Conservation (phyloP, 2,113 vertebrate genomes). For the Lethenteron camtschaticum region DNA sequence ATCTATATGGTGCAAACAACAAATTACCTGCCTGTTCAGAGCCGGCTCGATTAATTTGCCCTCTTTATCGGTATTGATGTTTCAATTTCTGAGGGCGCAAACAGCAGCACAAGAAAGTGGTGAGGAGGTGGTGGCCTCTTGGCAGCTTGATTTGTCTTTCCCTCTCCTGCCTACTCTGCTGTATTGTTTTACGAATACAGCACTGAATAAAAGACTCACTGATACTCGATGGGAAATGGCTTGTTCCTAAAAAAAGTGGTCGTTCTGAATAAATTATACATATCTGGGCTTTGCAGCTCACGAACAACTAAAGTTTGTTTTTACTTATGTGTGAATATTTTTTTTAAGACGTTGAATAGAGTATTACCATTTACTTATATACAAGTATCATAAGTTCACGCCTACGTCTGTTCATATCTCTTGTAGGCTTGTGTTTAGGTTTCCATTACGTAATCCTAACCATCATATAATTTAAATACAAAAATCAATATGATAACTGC, state of each 20-base stretch:
- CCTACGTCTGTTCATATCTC: not conserved
- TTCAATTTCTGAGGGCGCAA: conserved; percentile 5
- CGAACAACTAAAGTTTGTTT: not conserved
- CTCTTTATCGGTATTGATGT: conserved; percentile 6
- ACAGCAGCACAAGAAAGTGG: not conserved
- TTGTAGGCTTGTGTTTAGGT: too few species aligned
- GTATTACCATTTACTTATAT: not conserved
- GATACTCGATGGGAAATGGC: too few species aligned
- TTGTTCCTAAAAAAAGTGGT: too few species aligned
- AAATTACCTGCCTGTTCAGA: conserved; percentile 5
- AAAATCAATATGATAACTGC: too few species aligned
- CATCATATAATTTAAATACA: too few species aligned
- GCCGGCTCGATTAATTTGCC: conserved; percentile 5
- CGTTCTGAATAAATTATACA: too few species aligned
- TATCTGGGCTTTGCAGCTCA: too few species aligned
- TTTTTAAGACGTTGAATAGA: not conserved
- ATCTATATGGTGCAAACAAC: conserved; percentile 5
- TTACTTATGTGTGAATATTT: not conserved
- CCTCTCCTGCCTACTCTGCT: too few species aligned
- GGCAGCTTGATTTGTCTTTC: conserved; percentile 3
- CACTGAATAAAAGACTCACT: too few species aligned
- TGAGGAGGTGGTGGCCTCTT: not conserved
- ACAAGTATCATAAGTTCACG: not conserved
- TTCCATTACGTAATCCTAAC: too few species aligned
- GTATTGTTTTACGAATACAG: too few species aligned